These are phyloP conservation scores for Scalopus aquaticus DNA, from an alignment of 2,113 vertebrate genomes.

Conservation along the genomic window DNA sequence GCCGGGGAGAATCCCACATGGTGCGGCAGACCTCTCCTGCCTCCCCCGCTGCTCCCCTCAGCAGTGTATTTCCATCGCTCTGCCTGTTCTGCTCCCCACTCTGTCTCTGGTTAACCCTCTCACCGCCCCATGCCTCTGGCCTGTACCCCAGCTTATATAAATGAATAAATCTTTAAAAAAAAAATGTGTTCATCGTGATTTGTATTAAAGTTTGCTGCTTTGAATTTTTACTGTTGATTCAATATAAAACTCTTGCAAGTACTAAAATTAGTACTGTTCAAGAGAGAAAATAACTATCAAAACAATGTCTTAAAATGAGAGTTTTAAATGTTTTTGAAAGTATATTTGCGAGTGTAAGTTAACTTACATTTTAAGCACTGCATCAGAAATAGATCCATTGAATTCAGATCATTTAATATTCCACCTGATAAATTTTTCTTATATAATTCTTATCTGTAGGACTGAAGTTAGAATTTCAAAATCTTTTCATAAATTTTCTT, in stretches of 20 bases:
- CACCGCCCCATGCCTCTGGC: no score
- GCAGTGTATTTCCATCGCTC: no score
- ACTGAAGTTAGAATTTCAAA: neutral
- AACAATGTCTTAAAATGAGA: neutral
- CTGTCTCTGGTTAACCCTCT: no score
- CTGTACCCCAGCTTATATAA: no score
- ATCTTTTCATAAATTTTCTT: neutral
- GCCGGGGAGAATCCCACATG: no score
- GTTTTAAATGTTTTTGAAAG: neutral
- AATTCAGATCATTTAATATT: constrained; percentile 16
- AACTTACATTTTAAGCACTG: neutral
- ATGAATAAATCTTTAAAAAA: no score
- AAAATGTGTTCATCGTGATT: neutral
- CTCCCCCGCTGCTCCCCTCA: no score
- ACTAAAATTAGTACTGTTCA: neutral
- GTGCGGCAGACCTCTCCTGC: no score
- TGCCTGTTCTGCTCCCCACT: no score
- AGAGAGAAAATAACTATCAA: neutral
- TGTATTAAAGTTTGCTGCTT: neutral
- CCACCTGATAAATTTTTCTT: neutral
- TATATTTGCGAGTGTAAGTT: neutral
- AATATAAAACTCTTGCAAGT: neutral
- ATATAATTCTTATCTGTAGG: neutral
- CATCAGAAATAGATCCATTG: neutral
- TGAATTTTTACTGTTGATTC: neutral